Evolutionary conservation across 2,888 invertebrate species (phyloP).

Genomic region (Polymixis flavicincta): DNA sequence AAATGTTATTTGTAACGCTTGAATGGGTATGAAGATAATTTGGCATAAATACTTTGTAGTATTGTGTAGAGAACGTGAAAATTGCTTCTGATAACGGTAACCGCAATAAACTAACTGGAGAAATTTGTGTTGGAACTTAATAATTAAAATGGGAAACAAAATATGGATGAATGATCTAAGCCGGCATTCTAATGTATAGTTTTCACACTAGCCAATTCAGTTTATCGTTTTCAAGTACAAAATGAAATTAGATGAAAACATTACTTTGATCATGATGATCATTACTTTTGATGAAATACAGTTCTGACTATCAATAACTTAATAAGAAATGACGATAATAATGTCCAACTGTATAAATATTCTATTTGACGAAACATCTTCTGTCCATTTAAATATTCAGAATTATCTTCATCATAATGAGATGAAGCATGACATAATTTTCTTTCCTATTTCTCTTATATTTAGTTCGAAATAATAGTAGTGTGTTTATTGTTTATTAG

Average conservation of each 20-base stretch:
- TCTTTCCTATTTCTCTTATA: slow-evolving; percentile 19
- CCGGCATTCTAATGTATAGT: neutral
- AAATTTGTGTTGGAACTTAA: neutral
- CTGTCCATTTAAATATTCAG: neutral
- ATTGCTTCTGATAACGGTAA: slow-evolving; percentile 31
- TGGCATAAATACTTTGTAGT: slow-evolving; percentile 36
- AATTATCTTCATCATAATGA: neutral
- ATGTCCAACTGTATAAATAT: slow-evolving; percentile 19
- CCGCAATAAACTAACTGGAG: neutral
- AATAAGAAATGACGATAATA: neutral
- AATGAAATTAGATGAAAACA: neutral
- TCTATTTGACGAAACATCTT: neutral
- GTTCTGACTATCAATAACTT: neutral
- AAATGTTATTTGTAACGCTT: slow-evolving; percentile 63
- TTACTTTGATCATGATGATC: neutral
- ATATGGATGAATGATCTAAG: neutral
- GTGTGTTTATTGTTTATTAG: slow-evolving; percentile 27
- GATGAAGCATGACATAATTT: neutral
- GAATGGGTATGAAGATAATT: slow-evolving; percentile 59
- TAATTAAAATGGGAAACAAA: neutral
- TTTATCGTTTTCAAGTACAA: neutral
- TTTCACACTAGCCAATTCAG: neutral
- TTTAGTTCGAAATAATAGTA: slow-evolving; percentile 17
- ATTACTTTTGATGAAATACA: too few species aligned
- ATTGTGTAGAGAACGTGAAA: slow-evolving; percentile 25